These are phyloP conservation scores for Coendou prehensilis DNA, from an alignment of 2,797 vertebrate genomes.

Conservation along the genomic window DNA sequence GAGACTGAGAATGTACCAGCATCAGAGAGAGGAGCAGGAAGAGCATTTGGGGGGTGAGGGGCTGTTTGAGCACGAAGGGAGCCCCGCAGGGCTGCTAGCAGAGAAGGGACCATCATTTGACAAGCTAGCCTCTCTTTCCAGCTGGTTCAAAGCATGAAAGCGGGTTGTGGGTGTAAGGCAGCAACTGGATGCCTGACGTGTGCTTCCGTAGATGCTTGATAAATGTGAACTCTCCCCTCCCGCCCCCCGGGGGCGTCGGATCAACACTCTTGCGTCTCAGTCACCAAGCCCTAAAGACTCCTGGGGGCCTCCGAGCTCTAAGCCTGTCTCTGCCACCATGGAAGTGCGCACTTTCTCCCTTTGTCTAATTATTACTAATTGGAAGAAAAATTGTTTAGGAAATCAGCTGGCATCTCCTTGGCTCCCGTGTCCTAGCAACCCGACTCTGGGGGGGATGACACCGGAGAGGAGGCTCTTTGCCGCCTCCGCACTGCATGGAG, in stretches of 20 bases:
- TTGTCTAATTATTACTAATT: conserved; percentile 85
- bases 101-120: fast-evolving
- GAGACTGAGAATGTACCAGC: not conserved
- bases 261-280: not conserved
- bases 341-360: conserved; percentile 69
- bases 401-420: conserved; percentile 78
- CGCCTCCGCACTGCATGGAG: conserved; percentile 27
- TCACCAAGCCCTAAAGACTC: not conserved
- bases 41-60: not conserved
- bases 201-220: not conserved
- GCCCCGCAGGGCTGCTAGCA: fast-evolving
- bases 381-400: conserved; percentile 82
- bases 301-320: not conserved
- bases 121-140: not conserved
- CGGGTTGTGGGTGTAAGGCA: not conserved
- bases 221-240: not conserved
- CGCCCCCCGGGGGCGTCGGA: fast-evolving
- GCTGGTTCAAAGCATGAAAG: not conserved
- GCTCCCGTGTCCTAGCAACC: conserved; percentile 86
- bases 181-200: not conserved
- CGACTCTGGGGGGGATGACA: conserved; percentile 57
- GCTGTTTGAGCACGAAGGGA: not conserved
- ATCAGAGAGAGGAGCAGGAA: fast-evolving
- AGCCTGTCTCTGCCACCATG: conserved; percentile 36
- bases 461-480: not conserved